phyloP scores from a whole-genome alignment of 2,888 invertebrate genomes.

The Amblyteles armatorius region DNA sequence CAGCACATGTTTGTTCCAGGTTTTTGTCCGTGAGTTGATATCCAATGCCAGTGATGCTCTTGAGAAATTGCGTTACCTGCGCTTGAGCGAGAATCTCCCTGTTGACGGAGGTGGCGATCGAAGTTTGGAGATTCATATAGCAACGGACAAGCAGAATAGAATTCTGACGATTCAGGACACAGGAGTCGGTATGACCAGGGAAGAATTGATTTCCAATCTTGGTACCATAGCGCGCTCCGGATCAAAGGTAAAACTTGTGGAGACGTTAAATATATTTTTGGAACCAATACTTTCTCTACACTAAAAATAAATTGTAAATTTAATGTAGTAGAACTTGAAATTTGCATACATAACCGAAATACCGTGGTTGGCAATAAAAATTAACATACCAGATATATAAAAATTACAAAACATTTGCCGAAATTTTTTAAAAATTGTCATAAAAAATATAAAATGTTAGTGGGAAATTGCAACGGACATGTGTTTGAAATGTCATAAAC shows the following conservation, averaged over 20 bases:
- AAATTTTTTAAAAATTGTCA: too few species aligned
- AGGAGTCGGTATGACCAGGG: slow-evolving; percentile 97
- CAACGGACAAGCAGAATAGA: slow-evolving; percentile 94
- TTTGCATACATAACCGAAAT: too few species aligned
- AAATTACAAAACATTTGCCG: too few species aligned
- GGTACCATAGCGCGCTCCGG: slow-evolving; percentile 99
- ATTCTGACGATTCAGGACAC: slow-evolving; percentile 96
- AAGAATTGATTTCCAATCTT: slow-evolving; percentile 95
- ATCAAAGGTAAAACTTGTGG: slow-evolving; percentile 89
- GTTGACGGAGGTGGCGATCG: slow-evolving; percentile 87
- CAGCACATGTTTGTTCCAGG: slow-evolving; percentile 86
- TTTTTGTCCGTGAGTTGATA: slow-evolving; percentile 97
- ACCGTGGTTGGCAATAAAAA: too few species aligned
- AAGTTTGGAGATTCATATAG: slow-evolving; percentile 94
- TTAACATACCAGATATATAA: too few species aligned
- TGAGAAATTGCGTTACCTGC: slow-evolving; percentile 95
- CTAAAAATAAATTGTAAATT: too few species aligned
- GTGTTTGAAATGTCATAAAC: too few species aligned
- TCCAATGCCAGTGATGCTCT: slow-evolving; percentile 99
- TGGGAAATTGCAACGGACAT: too few species aligned
- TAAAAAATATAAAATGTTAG: not conserved
- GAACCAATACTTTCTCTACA: too few species aligned
- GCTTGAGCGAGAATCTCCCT: slow-evolving; percentile 85
- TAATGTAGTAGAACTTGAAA: too few species aligned
- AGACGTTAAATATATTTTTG: not conserved